These are phyloP conservation scores for Mallotus villosus DNA, from an alignment of 2,797 vertebrate species.

Conservation along the genomic window DNA sequence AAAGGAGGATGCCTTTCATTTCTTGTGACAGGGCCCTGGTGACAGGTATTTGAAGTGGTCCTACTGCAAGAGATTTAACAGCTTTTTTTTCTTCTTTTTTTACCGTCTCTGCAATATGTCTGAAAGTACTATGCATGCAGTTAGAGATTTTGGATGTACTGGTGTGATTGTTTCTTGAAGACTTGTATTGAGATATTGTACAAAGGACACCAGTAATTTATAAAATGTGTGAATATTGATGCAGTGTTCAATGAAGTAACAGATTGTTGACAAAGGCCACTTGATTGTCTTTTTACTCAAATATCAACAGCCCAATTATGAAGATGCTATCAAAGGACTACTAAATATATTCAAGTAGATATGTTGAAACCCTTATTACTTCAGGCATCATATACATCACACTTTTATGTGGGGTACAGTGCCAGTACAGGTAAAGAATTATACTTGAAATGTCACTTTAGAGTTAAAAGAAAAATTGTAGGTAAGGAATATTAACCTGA, in stretches of 20 bases:
- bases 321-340: no score
- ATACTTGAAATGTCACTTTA: no score
- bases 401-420: no score
- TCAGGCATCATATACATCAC: no score
- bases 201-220: conserved; percentile 46
- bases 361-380: no score
- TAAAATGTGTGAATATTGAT: conserved; percentile 39
- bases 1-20: conserved; percentile 14
- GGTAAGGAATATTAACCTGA: no score
- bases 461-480: no score
- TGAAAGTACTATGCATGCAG: conserved; percentile 9
- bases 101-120: conserved; percentile 11
- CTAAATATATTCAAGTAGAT: no score
- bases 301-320: not conserved
- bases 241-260: conserved; percentile 19
- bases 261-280: not conserved
- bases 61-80: conserved; percentile 5
- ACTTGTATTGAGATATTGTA: conserved; percentile 35
- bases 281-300: not conserved
- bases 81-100: conserved; percentile 28
- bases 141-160: conserved; percentile 31
- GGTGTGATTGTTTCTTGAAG: conserved; percentile 27
- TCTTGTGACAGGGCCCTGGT: conserved; percentile 19
- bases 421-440: no score
- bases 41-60: not conserved